Evolutionary conservation across 2,888 invertebrate species (phyloP).

Genomic region (Tinea trinotella): DNA sequence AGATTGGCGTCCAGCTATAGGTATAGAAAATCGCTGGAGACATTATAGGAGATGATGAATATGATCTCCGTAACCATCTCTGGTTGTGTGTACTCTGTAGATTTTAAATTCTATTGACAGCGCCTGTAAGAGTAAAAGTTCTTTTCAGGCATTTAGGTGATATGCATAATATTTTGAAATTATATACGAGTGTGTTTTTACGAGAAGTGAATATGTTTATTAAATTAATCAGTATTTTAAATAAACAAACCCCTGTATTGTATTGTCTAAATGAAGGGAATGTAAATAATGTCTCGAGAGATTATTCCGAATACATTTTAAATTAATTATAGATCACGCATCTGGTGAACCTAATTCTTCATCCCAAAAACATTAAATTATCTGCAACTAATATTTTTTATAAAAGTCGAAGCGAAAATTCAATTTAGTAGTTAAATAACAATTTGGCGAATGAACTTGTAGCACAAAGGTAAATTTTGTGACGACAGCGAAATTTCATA

Average conservation of each 20-base stretch:
- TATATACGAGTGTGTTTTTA: too few species aligned
- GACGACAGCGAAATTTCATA: conserved; percentile 20
- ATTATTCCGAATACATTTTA: background rate
- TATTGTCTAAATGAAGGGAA: background rate
- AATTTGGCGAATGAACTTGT: conserved; percentile 7
- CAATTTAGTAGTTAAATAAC: conserved; percentile 12
- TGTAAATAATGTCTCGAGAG: conserved; percentile 4
- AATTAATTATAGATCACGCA: conserved; percentile 3
- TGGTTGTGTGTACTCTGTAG: too few species aligned
- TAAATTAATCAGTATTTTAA: conserved; percentile 1
- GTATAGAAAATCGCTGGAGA: too few species aligned
- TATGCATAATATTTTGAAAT: too few species aligned
- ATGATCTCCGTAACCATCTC: too few species aligned
- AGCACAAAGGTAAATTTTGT: conserved; percentile 19
- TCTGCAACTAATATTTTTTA: background rate
- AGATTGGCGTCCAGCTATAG: too few species aligned
- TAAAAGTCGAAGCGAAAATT: conserved; percentile 6
- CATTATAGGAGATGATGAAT: too few species aligned
- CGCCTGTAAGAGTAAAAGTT: too few species aligned
- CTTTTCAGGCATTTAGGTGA: too few species aligned
- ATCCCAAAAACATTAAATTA: conserved; percentile 7
- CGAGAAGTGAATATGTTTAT: too few species aligned
- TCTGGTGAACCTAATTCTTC: background rate
- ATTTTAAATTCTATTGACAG: too few species aligned
- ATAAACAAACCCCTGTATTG: background rate